These are phyloP conservation scores for Notamacropus eugenii DNA, from an alignment of 2,797 vertebrate genomes.

Conservation along the genomic window DNA sequence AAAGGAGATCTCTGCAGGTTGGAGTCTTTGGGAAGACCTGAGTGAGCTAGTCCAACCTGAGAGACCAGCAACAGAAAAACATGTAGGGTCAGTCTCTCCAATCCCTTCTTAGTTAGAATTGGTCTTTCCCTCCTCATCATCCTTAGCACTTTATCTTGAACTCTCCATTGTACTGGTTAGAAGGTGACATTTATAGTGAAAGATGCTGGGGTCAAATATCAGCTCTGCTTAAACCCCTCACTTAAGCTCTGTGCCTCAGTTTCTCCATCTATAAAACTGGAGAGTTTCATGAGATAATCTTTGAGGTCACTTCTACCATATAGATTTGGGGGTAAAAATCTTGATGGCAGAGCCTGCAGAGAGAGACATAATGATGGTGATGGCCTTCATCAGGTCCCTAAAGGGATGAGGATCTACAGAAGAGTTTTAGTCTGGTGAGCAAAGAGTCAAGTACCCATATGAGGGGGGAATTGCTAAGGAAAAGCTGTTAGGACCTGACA, in stretches of 20 bases:
- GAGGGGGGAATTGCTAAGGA: not conserved
- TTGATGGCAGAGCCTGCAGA: too few relatives aligned
- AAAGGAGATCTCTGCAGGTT: not conserved
- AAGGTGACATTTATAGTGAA: not conserved
- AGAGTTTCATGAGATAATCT: not conserved
- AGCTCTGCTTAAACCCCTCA: not conserved
- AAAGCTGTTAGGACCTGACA: not conserved
- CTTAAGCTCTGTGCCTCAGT: not conserved
- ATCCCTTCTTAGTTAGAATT: not conserved
- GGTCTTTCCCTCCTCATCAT: not conserved
- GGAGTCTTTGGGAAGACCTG: not conserved
- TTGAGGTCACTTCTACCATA: not conserved
- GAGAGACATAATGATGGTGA: not conserved
- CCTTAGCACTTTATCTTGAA: not conserved
- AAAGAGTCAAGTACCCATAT: not conserved
- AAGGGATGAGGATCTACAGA: not conserved
- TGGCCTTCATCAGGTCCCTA: not conserved
- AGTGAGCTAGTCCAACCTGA: not conserved
- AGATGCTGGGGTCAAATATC: not conserved
- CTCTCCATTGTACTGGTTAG: not conserved
- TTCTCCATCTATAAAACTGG: not conserved
- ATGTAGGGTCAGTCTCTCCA: not conserved
- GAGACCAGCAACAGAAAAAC: not conserved
- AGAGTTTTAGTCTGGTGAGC: not conserved
- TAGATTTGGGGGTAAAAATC: not conserved